phyloP scores from a whole-genome alignment of 2,797 vertebrate species.

The Eutrigla gurnardus region DNA sequence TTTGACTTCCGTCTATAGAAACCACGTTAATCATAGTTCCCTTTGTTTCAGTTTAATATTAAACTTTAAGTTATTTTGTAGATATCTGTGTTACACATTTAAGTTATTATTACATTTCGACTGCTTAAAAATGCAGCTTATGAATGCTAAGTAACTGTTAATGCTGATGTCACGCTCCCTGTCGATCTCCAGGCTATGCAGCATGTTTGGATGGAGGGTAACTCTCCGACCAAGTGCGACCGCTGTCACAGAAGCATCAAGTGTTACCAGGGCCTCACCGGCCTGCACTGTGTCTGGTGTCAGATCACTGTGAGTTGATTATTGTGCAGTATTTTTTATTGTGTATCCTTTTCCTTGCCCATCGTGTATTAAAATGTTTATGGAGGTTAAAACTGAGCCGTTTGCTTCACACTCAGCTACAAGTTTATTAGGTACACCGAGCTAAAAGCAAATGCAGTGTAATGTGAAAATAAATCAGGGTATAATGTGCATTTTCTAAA shows the following conservation, averaged over 20 bases:
- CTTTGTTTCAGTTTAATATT: too few species aligned
- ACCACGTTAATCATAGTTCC: too few species aligned
- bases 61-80: too few species aligned
- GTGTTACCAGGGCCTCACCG: conserved; percentile 94
- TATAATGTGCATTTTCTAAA: too few species aligned
- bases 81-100: too few species aligned
- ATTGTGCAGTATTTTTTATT: neutral
- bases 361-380: neutral
- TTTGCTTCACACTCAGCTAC: neutral
- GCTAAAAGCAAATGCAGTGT: neutral
- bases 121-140: neutral
- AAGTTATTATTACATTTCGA: neutral
- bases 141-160: too few species aligned
- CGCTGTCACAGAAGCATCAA: conserved; percentile 96
- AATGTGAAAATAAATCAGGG: too few species aligned
- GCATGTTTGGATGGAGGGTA: conserved; percentile 97
- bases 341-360: neutral
- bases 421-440: neutral
- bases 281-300: conserved; percentile 96
- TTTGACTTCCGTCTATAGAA: neutral
- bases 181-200: conserved; percentile 88
- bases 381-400: neutral
- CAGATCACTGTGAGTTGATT: conserved; percentile 91
- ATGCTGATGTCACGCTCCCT: too few species aligned
- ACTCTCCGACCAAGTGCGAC: conserved; percentile 92